A percentile compares a stretch with the other conserved stretches of the same genome.
Evolutionary conservation across 2,113 vertebrate genomes (phyloP).

Genomic region (Xiphorhynchus elegans): DNA sequence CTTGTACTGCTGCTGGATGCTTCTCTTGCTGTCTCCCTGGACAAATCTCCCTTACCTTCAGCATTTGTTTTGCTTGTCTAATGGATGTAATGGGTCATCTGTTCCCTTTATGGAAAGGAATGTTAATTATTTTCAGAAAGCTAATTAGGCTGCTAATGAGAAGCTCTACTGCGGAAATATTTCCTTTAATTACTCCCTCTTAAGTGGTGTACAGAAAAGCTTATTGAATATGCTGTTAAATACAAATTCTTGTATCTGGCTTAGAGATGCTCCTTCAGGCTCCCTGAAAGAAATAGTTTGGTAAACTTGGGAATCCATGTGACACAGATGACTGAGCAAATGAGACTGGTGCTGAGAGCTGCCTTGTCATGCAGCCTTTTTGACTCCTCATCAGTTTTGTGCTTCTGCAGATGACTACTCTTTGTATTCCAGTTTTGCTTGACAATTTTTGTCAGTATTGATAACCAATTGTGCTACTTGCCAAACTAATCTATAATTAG

Average conservation of each 20-base stretch:
- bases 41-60: not conserved
- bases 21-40: not conserved
- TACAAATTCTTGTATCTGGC: not conserved
- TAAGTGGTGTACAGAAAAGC: conserved; percentile 59
- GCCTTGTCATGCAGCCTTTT: not conserved
- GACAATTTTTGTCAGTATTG: not conserved
- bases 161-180: conserved; percentile 61
- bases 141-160: conserved; percentile 76
- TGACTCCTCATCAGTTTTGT: not conserved
- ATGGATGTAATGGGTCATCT: conserved; percentile 66
- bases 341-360: not conserved
- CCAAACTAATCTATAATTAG: not conserved
- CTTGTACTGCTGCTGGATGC: not conserved
- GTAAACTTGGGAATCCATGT: not conserved
- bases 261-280: not conserved
- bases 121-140: conserved; percentile 79
- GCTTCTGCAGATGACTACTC: not conserved
- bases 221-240: conserved; percentile 55
- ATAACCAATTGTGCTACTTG: not conserved
- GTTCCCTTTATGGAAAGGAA: conserved; percentile 71
- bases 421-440: not conserved
- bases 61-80: conserved; percentile 48
- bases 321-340: not conserved
- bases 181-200: conserved; percentile 75
- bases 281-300: not conserved